Evolutionary conservation across 2,888 invertebrate genomes (phyloP), one percentile per base, ranked within the genome.

Genomic region (Nomada fucata): DNA sequence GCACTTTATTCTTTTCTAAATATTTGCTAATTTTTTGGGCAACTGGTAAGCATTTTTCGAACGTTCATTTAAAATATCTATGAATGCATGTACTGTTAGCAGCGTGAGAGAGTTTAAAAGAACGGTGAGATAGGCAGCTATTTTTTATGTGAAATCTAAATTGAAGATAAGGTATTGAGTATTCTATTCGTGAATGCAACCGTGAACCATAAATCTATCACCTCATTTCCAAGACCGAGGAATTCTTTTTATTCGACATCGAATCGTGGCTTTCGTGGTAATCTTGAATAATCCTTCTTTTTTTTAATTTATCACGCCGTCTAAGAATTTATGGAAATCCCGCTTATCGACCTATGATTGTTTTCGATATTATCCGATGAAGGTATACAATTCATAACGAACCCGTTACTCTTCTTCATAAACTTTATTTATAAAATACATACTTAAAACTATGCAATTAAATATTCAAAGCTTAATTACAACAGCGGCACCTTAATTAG

Each of bases 401-500:
- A 15, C n/a, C 47, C 2, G 20, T 60, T 36, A 13, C 29, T 47
- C 23, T 42, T 47, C 23, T 42, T 18, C 13, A 23, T 36, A 5
- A 23, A 42, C 2, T 55, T 55, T 70, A 70, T 63, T 70, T 61
- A 23, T 61, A 77, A 67, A 15, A 47, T 15, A 47, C 15, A 73
- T 36, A 9, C 20, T 4, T 13, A 0, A 29, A 67, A 65, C 44
- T 23, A 23, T 68, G 50, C 13, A 74, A 9, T 2, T 44, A 11
- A n/a, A 60, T 53, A 13, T n/a, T 2, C 13, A 10, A 47, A 52
- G 0, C 18, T 55, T 20, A 44, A 47, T 7, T 29, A 47, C 13
- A 47, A 2, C n/a, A 36, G 26, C 79, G 77, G 90, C 69, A 91
- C 91, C 60, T 2, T 26, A 36, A 36, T 82, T 79, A 91, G 69